Base-by-base conservation (phyloP, 2,888 invertebrate species). In the Himalopsyche kuldschensis region DNA sequence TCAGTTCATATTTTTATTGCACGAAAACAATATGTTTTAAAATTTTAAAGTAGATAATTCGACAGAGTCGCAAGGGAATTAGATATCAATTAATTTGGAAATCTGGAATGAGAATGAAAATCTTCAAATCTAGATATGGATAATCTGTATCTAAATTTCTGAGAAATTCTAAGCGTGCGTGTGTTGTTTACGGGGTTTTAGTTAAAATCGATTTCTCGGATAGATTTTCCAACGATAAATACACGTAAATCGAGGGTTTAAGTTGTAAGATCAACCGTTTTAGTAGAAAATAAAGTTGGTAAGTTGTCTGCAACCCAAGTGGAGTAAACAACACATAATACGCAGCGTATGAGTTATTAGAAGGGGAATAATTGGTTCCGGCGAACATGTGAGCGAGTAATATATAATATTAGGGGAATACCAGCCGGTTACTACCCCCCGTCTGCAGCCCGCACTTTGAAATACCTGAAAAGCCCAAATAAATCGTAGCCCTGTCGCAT, bases 311-410 rank as follows among this genome's bases (percentile, higher is more conserved):
- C 75, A 31, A 10, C 20, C 24, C 55, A 55, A 63, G 32, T 46
- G 75, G 81, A 47, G 79, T 81, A 75, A 81, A 81, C 41, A 75
- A 75, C 31, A 75, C 75, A 35, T 75, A 75, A 20, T 55, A 55
- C 82, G 82, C 11, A 82, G 78, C 46, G 63, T 79, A 79, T 78
- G 48, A 84, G 81, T 79, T 82, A 82, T 84, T 47, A 76, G 80
- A 35, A 48, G 78, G 77, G 78, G 80, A 63, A 81, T 84, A 84
- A 82, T 82, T 84, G 82, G 82, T 84, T 84, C 82, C 80, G 82
- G 82, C n/a, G 75, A 20, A n/a, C 75, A 83, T 77, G 63, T 69
- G 83, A 75, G 79, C 75, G 30, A 63, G 47, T 82, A n/a, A 75
- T 32, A 31, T 75, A 75, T 75, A 75, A 75, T 32, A 31, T 32